phyloP scores from a whole-genome alignment of 2,113 vertebrate species.

The Ptyas mucosa region DNA sequence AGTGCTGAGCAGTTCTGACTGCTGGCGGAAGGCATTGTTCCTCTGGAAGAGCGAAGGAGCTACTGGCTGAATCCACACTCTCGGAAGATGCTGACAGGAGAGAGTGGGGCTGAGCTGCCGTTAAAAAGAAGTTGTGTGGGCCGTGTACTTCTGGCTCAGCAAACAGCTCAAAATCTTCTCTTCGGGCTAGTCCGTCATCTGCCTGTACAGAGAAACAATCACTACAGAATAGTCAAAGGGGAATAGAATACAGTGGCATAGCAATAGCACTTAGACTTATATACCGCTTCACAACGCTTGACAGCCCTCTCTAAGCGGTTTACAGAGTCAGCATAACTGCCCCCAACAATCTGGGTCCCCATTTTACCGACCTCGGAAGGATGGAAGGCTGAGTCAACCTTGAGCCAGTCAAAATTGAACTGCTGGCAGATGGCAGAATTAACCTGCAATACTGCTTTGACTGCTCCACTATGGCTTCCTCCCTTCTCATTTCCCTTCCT shows the following conservation, averaged over 20 bases:
- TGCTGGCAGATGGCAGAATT: too few relatives aligned
- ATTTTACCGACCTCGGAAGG: too few relatives aligned
- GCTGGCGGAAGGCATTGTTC: conserved; percentile 8
- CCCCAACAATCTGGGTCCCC: too few relatives aligned
- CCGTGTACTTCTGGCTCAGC: not conserved
- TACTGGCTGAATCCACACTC: not conserved
- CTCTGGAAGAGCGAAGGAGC: not conserved
- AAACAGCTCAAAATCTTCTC: not conserved
- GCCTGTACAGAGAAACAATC: not conserved
- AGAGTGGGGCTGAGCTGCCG: not conserved
- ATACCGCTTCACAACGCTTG: too few relatives aligned
- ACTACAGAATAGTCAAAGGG: not conserved
- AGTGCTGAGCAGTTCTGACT: not conserved
- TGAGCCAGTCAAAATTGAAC: too few relatives aligned
- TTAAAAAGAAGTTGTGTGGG: not conserved
- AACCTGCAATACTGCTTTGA: too few relatives aligned
- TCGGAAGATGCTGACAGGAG: not conserved
- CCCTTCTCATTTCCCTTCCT: too few relatives aligned
- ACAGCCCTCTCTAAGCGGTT: too few relatives aligned
- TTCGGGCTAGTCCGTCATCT: not conserved
- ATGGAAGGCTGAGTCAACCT: too few relatives aligned
- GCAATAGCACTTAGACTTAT: too few relatives aligned
- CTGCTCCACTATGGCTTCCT: too few relatives aligned
- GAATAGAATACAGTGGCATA: not conserved
- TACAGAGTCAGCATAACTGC: too few relatives aligned